Percentiles rank a stretch among this genome's conserved stretches.
Evolutionary conservation across 2,888 invertebrate genomes (phyloP).

Genomic region (Apoda limacodes): DNA sequence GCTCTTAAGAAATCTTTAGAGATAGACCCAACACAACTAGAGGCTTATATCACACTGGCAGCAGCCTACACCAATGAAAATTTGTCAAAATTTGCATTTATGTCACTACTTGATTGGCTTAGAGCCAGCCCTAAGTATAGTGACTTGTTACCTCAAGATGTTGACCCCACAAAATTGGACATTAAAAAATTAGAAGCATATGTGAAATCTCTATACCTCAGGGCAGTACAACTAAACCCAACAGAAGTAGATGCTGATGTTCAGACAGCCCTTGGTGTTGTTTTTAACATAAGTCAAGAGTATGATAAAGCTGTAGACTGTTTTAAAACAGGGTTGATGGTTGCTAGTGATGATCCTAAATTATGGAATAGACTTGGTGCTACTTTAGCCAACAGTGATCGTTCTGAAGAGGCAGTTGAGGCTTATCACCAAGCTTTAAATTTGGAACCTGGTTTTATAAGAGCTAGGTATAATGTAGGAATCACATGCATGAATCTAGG

Average conservation of each 20-base stretch:
- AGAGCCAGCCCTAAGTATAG: constrained; percentile 84
- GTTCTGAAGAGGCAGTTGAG: constrained; percentile 95
- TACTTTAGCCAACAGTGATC: constrained; percentile 94
- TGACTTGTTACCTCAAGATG: constrained; percentile 73
- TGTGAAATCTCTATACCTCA: constrained; percentile 81
- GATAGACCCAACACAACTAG: constrained; percentile 82
- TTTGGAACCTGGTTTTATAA: constrained; percentile 94
- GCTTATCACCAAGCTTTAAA: constrained; percentile 94
- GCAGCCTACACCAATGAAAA: constrained; percentile 98
- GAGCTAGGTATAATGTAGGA: constrained; percentile 97
- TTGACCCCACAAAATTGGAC: constrained; percentile 48
- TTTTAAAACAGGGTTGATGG: constrained; percentile 89
- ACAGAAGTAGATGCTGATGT: constrained; percentile 87
- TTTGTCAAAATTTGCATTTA: constrained; percentile 89
- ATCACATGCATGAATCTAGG: constrained; percentile 97
- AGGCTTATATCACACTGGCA: constrained; percentile 90
- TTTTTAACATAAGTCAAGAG: constrained; percentile 94
- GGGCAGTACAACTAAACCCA: constrained; percentile 83
- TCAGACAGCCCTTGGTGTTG: constrained; percentile 93
- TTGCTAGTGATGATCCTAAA: constrained; percentile 84
- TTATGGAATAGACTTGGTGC: constrained; percentile 98
- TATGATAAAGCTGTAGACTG: constrained; percentile 98
- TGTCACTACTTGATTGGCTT: constrained; percentile 83
- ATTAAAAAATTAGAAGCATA: constrained; percentile 64
- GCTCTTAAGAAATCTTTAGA: constrained; percentile 89